Conservation (phyloP, 2,113 vertebrate genomes). For the Tyto alba region DNA sequence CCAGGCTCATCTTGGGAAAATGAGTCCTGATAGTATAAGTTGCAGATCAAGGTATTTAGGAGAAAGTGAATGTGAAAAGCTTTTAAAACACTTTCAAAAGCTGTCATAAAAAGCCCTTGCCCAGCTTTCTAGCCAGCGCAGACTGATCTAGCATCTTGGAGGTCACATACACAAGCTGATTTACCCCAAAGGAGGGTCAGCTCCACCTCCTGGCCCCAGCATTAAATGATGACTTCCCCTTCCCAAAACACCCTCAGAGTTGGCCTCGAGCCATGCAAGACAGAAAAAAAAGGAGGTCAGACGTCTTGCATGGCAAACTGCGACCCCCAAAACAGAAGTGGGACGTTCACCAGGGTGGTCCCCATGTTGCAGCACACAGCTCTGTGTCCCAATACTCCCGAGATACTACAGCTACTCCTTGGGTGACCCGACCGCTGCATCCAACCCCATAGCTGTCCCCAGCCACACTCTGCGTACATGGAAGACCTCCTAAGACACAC, state of each 20-base stretch:
- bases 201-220: background rate
- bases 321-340: background rate
- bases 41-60: background rate
- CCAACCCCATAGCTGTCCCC: background rate
- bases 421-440: background rate
- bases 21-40: background rate
- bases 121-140: background rate
- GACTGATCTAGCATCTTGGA: background rate
- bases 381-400: background rate
- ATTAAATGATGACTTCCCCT: background rate
- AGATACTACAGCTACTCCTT: background rate
- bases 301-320: background rate
- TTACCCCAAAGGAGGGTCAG: background rate
- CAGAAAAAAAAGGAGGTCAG: background rate
- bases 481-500: background rate
- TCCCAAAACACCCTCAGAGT: background rate
- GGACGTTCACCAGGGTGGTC: background rate
- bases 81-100: background rate
- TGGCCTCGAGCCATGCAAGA: background rate
- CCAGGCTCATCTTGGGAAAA: background rate
- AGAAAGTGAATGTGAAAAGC: background rate
- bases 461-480: fast-evolving
- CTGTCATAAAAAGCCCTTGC: background rate
- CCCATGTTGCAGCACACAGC: background rate
- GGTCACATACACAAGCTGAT: background rate